Conservation (phyloP, 64 coral and sea anemone species). For the Actinia equina region DNA sequence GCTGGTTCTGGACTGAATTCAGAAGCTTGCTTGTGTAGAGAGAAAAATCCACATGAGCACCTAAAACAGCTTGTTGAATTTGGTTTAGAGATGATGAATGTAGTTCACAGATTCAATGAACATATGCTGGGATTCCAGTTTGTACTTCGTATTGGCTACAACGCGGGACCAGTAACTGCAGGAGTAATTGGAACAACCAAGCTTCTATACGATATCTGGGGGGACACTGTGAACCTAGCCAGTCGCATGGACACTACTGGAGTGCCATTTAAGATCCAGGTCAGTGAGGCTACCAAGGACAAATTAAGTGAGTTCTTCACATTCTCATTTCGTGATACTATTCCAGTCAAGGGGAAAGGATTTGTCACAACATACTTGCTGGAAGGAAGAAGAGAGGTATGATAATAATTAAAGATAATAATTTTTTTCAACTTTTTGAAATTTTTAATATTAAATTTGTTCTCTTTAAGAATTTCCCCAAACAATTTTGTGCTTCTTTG, state of each 20-base stretch:
- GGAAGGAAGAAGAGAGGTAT: conserved; percentile 76
- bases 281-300: conserved; percentile 92
- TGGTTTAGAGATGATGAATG: conserved; percentile 94
- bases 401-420: not conserved
- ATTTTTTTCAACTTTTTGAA: too few relatives aligned
- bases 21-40: conserved; percentile 42
- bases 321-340: conserved; percentile 85
- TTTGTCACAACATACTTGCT: conserved; percentile 89
- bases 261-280: conserved; percentile 75
- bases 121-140: conserved; percentile 98
- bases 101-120: conserved; percentile 86
- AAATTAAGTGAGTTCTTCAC: conserved; percentile 83
- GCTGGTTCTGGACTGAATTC: conserved; percentile 87
- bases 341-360: conserved; percentile 95
- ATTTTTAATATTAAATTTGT: too few relatives aligned
- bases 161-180: conserved; percentile 94
- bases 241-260: conserved; percentile 97
- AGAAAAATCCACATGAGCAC: conserved; percentile 64
- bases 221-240: conserved; percentile 97
- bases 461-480: too few relatives aligned
- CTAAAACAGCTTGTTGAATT: conserved; percentile 93
- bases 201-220: conserved; percentile 98
- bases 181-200: conserved; percentile 97
- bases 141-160: conserved; percentile 84
- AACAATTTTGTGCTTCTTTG: not conserved